phyloP scores from a whole-genome alignment of 23 tunicate genomes.

The Halocynthia roretzi region DNA sequence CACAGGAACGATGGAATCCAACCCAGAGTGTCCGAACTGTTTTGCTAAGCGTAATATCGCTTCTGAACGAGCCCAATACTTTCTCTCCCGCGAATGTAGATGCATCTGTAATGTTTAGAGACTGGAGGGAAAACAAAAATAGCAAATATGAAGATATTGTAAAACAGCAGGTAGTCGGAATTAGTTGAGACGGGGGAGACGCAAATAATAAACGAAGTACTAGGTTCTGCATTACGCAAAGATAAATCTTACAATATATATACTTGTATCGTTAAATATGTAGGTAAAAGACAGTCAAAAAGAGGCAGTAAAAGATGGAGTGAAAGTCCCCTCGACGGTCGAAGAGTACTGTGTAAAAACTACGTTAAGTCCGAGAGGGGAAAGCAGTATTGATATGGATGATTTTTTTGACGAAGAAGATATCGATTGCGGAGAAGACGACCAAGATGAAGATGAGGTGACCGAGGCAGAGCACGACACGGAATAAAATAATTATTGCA shows the following conservation, averaged over 20 bases:
- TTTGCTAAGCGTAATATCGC: slow-evolving; percentile 82
- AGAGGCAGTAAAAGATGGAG: slow-evolving; percentile 93
- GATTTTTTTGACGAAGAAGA: slow-evolving; percentile 50
- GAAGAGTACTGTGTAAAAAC: slow-evolving; percentile 95
- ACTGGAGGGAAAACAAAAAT: slow-evolving; percentile 83
- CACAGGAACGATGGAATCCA: slow-evolving; percentile 99
- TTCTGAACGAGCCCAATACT: slow-evolving; percentile 96
- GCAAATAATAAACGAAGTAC: background rate
- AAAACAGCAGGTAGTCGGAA: slow-evolving; percentile 52
- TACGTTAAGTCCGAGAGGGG: slow-evolving; percentile 13
- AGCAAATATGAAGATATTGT: slow-evolving; percentile 83
- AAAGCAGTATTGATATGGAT: slow-evolving; percentile 32
- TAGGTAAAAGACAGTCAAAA: slow-evolving; percentile 76
- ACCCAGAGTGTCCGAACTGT: slow-evolving; percentile 93
- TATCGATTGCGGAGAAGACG: slow-evolving; percentile 35
- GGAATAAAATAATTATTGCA: too few species aligned
- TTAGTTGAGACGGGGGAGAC: slow-evolving; percentile 1
- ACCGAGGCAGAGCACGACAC: background rate
- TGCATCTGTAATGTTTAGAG: slow-evolving; percentile 94
- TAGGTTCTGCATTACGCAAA: too few species aligned
- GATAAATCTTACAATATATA: too few species aligned
- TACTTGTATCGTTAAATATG: too few species aligned
- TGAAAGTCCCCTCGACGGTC: slow-evolving; percentile 80
- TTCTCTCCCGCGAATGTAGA: slow-evolving; percentile 97
- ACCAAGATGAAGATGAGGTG: slow-evolving; percentile 20